Evolutionary conservation across 2,797 vertebrate species (phyloP).

Genomic region (Picus viridis): DNA sequence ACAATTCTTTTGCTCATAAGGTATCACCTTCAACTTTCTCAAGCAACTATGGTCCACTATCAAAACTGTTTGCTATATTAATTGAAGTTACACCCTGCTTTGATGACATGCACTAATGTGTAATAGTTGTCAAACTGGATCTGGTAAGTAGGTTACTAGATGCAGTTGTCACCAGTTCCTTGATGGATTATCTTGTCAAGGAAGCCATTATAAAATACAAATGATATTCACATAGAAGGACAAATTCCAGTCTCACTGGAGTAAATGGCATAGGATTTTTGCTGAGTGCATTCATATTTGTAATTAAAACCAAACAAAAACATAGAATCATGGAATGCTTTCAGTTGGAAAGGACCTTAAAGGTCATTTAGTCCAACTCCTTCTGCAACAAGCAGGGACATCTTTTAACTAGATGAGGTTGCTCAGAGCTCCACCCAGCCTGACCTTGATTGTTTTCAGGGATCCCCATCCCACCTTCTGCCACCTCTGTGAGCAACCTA

Average conservation of each 20-base stretch:
- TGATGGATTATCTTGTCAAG: slow-evolving; percentile 41
- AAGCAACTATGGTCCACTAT: not conserved
- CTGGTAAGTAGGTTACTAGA: slow-evolving; percentile 50
- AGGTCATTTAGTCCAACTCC: too few relatives aligned
- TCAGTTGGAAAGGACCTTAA: too few relatives aligned
- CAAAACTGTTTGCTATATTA: not conserved
- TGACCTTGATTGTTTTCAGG: not conserved
- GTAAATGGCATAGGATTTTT: not conserved
- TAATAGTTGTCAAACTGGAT: slow-evolving; percentile 61
- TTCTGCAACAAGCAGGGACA: too few relatives aligned
- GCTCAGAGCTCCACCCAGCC: not conserved
- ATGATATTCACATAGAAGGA: not conserved
- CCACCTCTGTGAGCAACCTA: not conserved
- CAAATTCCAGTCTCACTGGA: not conserved
- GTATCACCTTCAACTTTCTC: not conserved
- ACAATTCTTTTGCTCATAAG: not conserved
- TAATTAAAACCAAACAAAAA: not conserved
- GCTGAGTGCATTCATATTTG: not conserved
- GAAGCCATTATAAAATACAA: slow-evolving; percentile 25
- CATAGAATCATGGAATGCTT: not conserved
- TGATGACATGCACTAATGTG: not conserved
- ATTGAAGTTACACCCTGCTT: slow-evolving; percentile 54
- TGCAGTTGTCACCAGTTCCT: slow-evolving; percentile 14
- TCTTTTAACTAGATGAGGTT: too few relatives aligned
- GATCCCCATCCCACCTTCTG: not conserved